Base-by-base conservation (phyloP, 2,888 invertebrate genomes). In the Penaeus monodon region DNA sequence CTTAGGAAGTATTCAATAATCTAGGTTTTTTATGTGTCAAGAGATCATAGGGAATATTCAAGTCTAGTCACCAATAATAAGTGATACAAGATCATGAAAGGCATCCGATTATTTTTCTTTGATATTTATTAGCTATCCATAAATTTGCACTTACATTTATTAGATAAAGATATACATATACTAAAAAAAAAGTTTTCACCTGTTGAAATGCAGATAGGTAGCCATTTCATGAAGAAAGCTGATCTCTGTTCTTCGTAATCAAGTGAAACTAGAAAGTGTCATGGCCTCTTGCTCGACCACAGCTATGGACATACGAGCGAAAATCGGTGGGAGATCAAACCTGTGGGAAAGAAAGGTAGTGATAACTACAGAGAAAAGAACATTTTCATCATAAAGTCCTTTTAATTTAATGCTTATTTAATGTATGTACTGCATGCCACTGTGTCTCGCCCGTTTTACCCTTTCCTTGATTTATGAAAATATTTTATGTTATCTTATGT, bases 241-340 rank as follows among this genome's bases (percentile, higher is more conserved):
- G 76, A 93, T 92, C 0, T 95, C 93, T 79, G 20, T 92, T 92
- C 91, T 93, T 91, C 90, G 94, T 94, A 17, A 96, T 94, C 90
- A 99, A 92, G 70, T 97, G 93, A 7, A 96, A 93, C 91, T 96
- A 97, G 84, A 95, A 93, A 0, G 98, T 95, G 88, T 96, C 95
- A 92, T 0, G 97, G 29, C 93, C 92, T 77, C 94, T 91, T 0
- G 98, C 98, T 85, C 98, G 94, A 91, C 97, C 97, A 94, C 97
- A 97, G 89, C 87, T 87, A 92, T 96, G 95, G 24, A 97, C 95
- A 92, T 97, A 97, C 81, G 97, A 96, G 88, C 96, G 94, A 92
- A 95, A 96, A 90, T 91, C 91, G 76, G 89, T 82, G 2, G 90
- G 87, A 20, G 87, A 70, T 90, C 90, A 79, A 90, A 90, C 44